Conservation (phyloP, 2,113 vertebrate species). For the Dolichotis patagonum region DNA sequence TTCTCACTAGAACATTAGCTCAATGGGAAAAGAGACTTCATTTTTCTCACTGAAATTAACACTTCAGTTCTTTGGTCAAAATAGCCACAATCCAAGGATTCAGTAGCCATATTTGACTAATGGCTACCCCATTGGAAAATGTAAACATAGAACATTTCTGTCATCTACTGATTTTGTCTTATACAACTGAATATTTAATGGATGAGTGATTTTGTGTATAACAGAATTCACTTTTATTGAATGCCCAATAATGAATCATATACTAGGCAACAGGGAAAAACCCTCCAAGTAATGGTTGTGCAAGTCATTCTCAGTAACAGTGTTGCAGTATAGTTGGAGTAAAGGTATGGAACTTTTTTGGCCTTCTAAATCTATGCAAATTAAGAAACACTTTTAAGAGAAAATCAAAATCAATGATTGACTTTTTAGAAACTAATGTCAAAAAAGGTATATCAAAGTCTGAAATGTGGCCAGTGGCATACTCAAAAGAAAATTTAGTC, state of each 20-base stretch:
- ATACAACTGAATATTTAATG: not conserved
- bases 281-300: not conserved
- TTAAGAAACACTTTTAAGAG: not conserved
- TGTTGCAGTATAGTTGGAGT: not conserved
- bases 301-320: not conserved
- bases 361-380: not conserved
- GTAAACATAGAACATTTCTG: not conserved
- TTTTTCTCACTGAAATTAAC: not conserved
- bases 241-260: not conserved
- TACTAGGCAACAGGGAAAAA: not conserved
- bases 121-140: not conserved
- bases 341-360: not conserved
- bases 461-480: slow-evolving; percentile 18
- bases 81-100: not conserved
- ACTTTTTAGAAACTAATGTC: slow-evolving; percentile 13
- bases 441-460: not conserved
- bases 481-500: slow-evolving; percentile 15
- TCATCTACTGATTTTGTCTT: not conserved
- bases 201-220: not conserved
- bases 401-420: slow-evolving; percentile 24
- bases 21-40: not conserved
- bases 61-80: not conserved
- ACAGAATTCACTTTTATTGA: slow-evolving; percentile 2
- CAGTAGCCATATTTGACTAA: not conserved
- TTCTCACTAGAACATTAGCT: not conserved